These are phyloP conservation scores for Porites lutea DNA, from an alignment of 64 coral and sea anemone genomes.

Conservation along the genomic window DNA sequence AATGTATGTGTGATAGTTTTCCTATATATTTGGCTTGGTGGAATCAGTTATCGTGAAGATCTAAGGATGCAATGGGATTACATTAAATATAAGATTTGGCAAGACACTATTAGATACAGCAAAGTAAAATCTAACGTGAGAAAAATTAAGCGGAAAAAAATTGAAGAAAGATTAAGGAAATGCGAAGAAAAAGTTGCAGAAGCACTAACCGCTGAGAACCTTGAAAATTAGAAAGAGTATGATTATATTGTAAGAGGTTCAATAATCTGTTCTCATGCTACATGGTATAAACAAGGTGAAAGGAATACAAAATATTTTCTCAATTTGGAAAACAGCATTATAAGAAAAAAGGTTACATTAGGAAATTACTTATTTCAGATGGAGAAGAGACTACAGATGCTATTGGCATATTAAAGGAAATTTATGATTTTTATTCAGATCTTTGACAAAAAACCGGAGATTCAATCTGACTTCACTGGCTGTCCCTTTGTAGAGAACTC, in stretches of 20 bases:
- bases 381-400: neutral
- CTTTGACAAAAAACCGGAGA: neutral
- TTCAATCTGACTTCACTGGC: neutral
- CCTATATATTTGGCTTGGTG: neutral
- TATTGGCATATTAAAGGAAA: neutral
- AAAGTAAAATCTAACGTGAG: conserved; percentile 2
- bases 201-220: neutral
- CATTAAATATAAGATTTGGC: conserved; percentile 17
- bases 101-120: neutral
- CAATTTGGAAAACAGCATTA: conserved; percentile 13
- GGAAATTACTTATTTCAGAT: neutral
- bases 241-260: conserved; percentile 30
- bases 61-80: neutral
- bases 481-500: neutral
- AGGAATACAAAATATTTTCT: conserved; percentile 33
- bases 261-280: neutral
- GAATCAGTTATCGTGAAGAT: neutral
- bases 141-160: neutral
- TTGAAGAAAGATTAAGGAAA: neutral
- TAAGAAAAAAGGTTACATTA: conserved; percentile 30
- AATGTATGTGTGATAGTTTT: neutral
- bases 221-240: neutral
- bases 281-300: conserved; percentile 2
- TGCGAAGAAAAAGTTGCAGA: neutral
- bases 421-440: neutral